These are phyloP conservation scores for Conger conger DNA, from an alignment of 2,113 vertebrate genomes.

Conservation along the genomic window DNA sequence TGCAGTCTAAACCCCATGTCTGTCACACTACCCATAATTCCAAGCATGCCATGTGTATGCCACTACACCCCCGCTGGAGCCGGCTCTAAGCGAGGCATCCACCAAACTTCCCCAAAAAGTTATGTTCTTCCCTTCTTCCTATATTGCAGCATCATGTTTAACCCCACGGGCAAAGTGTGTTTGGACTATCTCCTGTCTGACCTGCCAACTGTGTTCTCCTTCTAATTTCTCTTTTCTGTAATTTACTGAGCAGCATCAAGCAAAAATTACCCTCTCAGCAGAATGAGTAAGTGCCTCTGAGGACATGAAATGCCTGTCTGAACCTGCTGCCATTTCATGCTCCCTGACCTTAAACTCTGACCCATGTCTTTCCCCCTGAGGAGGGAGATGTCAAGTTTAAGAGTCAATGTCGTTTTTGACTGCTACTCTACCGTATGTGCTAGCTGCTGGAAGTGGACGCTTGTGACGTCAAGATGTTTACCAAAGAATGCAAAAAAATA, in stretches of 20 bases:
- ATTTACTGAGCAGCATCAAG: conserved; percentile 99
- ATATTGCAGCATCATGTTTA: not conserved
- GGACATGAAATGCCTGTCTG: conserved; percentile 79
- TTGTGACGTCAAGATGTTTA: not conserved
- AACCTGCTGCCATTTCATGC: conserved; percentile 82
- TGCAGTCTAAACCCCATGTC: not conserved
- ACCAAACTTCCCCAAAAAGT: not conserved
- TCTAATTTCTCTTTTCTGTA: conserved; percentile 83
- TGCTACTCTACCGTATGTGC: not conserved
- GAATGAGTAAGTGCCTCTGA: conserved; percentile 94
- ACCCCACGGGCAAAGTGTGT: conserved; percentile 1
- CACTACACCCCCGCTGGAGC: not conserved
- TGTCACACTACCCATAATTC: conserved; percentile 5
- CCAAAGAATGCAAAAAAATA: not conserved
- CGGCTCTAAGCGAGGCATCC: conserved; percentile 3
- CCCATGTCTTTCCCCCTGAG: conserved; percentile 71
- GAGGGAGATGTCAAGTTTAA: conserved; percentile 84
- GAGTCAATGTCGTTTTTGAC: conserved; percentile 53
- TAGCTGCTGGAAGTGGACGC: conserved; percentile 9
- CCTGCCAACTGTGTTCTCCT: conserved; percentile 65
- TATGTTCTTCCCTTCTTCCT: not conserved
- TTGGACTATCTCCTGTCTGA: conserved; percentile 9
- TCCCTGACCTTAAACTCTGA: conserved; percentile 83
- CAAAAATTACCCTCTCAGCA: conserved; percentile 92
- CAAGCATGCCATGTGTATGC: conserved; percentile 24